Conservation (phyloP, 1,140 invertebrate genomes). For the Drosophila nikananu region DNA sequence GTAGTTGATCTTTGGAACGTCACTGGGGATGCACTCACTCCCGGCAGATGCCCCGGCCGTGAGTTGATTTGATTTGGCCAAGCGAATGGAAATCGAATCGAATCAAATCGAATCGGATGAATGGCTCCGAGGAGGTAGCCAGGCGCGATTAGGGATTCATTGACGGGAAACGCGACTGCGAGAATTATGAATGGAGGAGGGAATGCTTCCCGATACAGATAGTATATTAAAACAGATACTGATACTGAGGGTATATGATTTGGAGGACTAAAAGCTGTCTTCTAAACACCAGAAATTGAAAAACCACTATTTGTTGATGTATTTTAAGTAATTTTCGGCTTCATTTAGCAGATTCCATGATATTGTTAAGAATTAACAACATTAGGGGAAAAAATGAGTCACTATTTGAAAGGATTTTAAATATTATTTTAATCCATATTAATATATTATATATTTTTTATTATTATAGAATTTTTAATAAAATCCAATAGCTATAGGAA, state of each 20-base stretch:
- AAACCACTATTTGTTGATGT: too few species aligned
- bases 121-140: slow-evolving; percentile 25
- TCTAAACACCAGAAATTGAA: not conserved
- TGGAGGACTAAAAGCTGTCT: not conserved
- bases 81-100: slow-evolving; percentile 28
- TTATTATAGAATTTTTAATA: too few species aligned
- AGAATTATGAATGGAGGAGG: slow-evolving; percentile 24
- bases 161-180: slow-evolving; percentile 9
- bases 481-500: too few species aligned
- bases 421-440: too few species aligned
- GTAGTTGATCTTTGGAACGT: slow-evolving; percentile 54
- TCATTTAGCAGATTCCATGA: too few species aligned
- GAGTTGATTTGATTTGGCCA: slow-evolving; percentile 35
- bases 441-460: too few species aligned
- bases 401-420: too few species aligned
- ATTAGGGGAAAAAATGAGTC: too few species aligned
- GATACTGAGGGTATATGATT: not conserved
- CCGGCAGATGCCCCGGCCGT: slow-evolving; percentile 1
- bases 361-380: not conserved
- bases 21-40: slow-evolving; percentile 21
- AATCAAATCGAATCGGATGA: slow-evolving; percentile 23
- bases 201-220: not conserved
- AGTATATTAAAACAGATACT: not conserved
- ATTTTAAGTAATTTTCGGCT: too few species aligned
- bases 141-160: slow-evolving; percentile 33